Percentiles rank a stretch among this genome's conserved stretches.
These are phyloP conservation scores for Nyctalus aviator DNA, from an alignment of 2,797 vertebrate species.

Conservation along the genomic window DNA sequence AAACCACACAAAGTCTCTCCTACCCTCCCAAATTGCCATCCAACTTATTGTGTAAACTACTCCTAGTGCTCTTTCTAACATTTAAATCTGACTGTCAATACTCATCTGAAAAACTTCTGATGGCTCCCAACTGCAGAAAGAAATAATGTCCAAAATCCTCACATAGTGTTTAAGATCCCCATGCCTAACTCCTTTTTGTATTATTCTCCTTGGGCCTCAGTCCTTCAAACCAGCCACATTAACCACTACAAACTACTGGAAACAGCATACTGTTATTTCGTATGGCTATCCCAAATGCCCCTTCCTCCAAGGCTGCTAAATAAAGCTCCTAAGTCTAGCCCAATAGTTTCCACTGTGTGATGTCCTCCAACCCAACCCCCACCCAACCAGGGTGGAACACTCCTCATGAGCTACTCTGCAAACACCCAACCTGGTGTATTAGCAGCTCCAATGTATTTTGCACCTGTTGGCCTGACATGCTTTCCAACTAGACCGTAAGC, in stretches of 20 bases:
- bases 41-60: background rate
- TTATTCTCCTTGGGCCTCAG: background rate
- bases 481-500: background rate
- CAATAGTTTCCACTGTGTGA: background rate
- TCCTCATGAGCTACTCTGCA: background rate
- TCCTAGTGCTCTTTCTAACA: background rate
- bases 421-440: background rate
- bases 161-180: background rate
- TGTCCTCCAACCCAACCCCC: background rate
- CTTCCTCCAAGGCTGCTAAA: background rate
- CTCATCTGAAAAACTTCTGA: background rate
- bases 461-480: background rate
- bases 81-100: background rate
- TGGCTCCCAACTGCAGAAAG: background rate
- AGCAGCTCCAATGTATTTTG: background rate
- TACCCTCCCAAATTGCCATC: background rate
- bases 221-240: background rate
- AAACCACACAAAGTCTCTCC: background rate
- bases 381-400: background rate
- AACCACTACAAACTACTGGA: background rate
- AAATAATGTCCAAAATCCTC: background rate
- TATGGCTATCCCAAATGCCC: background rate
- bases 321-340: background rate
- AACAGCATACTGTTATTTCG: background rate
- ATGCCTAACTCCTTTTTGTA: background rate